phyloP scores from a whole-genome alignment of 2,888 invertebrate genomes.

The Lasioglossum vierecki region DNA sequence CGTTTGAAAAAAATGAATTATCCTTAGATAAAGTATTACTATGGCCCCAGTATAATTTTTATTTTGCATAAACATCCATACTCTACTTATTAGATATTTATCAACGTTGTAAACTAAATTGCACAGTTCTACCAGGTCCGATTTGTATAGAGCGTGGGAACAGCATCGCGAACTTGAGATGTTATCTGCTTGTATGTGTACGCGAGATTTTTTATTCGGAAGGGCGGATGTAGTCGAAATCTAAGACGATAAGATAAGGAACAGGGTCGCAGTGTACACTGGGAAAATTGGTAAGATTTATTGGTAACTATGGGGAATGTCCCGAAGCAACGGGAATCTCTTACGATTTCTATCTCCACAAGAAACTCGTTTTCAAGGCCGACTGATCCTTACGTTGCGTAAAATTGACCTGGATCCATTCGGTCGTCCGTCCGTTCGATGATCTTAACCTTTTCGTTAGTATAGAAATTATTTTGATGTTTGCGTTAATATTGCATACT shows the following conservation, averaged over 20 bases:
- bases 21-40: too few species aligned
- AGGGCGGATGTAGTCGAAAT: neutral
- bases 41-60: too few species aligned
- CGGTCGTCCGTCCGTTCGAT: neutral
- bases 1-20: too few species aligned
- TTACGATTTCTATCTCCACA: slow-evolving; percentile 9
- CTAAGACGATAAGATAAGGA: slow-evolving; percentile 30
- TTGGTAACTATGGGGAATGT: neutral
- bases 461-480: too few species aligned
- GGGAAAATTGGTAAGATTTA: neutral
- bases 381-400: slow-evolving; percentile 31
- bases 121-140: neutral
- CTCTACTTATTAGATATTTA: neutral
- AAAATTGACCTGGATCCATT: slow-evolving; percentile 6
- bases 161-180: neutral
- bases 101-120: neutral
- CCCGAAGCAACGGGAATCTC: slow-evolving; percentile 13
- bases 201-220: neutral
- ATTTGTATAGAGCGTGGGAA: neutral
- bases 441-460: neutral
- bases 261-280: neutral
- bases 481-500: too few species aligned
- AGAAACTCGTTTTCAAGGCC: slow-evolving; percentile 60
- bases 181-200: slow-evolving; percentile 3
- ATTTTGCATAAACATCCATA: too few species aligned